A percentile compares a stretch with the other conserved stretches of the same genome.
phyloP scores from a whole-genome alignment of 1,140 invertebrate genomes.

The Palaemon carinicauda region DNA sequence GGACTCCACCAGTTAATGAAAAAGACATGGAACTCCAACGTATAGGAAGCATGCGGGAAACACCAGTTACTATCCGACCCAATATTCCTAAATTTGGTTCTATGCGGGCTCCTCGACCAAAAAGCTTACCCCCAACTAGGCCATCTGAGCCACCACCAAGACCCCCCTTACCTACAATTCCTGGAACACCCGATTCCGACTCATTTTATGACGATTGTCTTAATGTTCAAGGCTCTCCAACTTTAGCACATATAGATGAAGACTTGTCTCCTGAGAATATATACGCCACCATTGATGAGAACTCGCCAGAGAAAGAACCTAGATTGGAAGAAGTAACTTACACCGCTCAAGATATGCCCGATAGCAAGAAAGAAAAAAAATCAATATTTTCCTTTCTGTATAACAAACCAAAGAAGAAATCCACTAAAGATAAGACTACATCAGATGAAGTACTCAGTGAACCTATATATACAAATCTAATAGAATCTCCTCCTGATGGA shows the following conservation, averaged over 20 bases:
- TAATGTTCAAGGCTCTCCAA: conserved; percentile 45
- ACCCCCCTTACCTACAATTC: conserved; percentile 56
- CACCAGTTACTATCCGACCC: conserved; percentile 55
- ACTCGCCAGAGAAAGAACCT: conserved; percentile 45
- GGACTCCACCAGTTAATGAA: not conserved
- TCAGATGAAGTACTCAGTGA: conserved; percentile 27
- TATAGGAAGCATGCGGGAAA: conserved; percentile 57
- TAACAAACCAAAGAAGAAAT: conserved; percentile 58
- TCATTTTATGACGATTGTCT: conserved; percentile 58
- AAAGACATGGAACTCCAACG: conserved; percentile 40
- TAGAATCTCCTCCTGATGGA: conserved; percentile 49
- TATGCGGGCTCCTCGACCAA: conserved; percentile 57
- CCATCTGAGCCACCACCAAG: conserved; percentile 58
- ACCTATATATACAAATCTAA: conserved; percentile 40
- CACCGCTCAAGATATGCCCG: conserved; percentile 15
- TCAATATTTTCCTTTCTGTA: conserved; percentile 58
- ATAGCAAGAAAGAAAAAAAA: conserved; percentile 48
- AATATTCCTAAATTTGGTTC: conserved; percentile 59
- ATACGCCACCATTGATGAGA: conserved; percentile 59
- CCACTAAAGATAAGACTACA: conserved; percentile 37
- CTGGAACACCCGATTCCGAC: conserved; percentile 56
- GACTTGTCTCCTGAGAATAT: conserved; percentile 55
- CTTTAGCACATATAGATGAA: conserved; percentile 44
- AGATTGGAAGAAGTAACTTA: conserved; percentile 44
- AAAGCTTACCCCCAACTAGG: conserved; percentile 56